Percentiles rank a stretch among this genome's conserved stretches.
phyloP scores from a whole-genome alignment of 2,888 invertebrate species.

The Dendrolimus pini region DNA sequence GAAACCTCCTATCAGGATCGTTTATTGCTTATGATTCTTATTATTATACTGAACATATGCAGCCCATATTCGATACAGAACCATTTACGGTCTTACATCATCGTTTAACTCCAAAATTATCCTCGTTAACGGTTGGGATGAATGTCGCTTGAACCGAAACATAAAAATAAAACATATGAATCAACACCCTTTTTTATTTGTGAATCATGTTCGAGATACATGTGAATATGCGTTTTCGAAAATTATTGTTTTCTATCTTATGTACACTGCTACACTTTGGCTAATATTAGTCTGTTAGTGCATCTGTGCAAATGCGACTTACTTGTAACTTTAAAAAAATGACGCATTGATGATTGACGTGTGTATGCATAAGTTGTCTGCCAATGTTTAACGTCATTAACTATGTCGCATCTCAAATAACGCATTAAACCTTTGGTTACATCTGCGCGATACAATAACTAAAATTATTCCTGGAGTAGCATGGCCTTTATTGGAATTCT shows the following conservation, averaged over 20 bases:
- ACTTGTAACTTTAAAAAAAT: no score
- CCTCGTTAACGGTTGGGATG: constrained; percentile 6
- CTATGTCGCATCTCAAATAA: no score
- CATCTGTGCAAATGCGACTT: no score
- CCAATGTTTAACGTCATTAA: no score
- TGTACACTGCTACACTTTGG: no score
- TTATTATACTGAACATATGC: not conserved
- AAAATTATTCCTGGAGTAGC: no score
- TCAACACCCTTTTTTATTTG: not conserved
- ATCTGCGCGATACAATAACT: no score
- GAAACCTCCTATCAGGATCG: not conserved
- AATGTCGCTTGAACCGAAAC: not conserved
- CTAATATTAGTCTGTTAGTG: no score
- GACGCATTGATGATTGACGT: no score
- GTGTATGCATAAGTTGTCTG: no score
- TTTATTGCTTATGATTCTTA: not conserved
- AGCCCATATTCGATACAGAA: not conserved
- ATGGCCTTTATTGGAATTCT: no score
- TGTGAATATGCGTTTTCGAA: not conserved
- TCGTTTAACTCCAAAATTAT: constrained; percentile 25
- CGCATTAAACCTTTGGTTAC: no score
- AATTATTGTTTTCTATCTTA: not conserved
- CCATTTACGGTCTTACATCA: constrained; percentile 27
- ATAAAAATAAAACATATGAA: not conserved
- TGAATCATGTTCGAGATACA: not conserved